Base-by-base conservation (phyloP, 2,797 vertebrate species). In the Enteromius argenteus region DNA sequence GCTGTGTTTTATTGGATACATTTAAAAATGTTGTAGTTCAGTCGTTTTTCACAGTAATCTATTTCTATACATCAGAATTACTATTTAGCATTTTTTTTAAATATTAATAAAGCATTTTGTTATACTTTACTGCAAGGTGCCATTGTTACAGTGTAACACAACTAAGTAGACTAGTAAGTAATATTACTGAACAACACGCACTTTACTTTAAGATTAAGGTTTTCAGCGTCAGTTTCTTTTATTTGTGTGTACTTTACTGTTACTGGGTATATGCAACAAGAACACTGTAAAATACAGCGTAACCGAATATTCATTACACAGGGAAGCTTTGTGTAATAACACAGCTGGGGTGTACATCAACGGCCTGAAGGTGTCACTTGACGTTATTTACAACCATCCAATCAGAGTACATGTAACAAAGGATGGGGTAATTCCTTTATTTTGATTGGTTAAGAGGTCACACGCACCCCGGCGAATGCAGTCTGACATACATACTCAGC, bases 391-490 rank as follows among this genome's bases (percentile, higher is more conserved):
- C 42, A 82, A 37, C 30, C 32, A 32, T 51, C 80, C 71, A 82
- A 82, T 82, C 71, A 66, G 58, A 21, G 44, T 44, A 13, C 72
- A n/a, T 23, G 58, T 21, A 74, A 51, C 23, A 82, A 64, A 27
- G 44, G 58, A 27, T 82, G 71, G 58, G 14, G 69, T 30, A 35
- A 66, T 51, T 15, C 39, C 21, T 62, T 10, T 66, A n/a, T 51
- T 82, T 17, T 66, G 71, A 82, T 82, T 82, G 80, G 80, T 19
- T 75, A 56, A 30, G 1, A 44, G 5, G 35, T 11, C 0, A 32
- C 27, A 74, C 27, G 21, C 13, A 1, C 14, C 30, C 69, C 23
- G 30, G 56, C 5, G 19, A 81, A 62, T 15, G 42, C 56, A 62
- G 44, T 17, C 30, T 66, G 58, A 37, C 58, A 39, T 46, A 60